phyloP scores from a whole-genome alignment of 2,888 invertebrate species.

The Margaritifera margaritifera region DNA sequence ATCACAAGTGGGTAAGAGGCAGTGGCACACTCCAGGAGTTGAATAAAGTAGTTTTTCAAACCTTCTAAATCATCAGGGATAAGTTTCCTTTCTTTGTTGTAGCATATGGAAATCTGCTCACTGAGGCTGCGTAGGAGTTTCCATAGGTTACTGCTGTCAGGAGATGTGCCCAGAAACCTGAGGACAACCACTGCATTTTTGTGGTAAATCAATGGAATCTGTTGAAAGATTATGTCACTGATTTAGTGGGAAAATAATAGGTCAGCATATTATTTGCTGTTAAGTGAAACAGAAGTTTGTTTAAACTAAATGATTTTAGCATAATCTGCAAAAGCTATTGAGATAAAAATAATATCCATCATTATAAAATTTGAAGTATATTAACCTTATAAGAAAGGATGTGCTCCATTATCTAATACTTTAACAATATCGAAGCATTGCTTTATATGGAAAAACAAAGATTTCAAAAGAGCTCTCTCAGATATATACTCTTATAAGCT shows the following conservation, averaged over 20 bases:
- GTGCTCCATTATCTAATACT: too few species aligned
- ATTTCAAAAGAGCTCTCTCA: too few species aligned
- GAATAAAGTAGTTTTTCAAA: constrained; percentile 49
- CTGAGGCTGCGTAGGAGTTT: constrained; percentile 55
- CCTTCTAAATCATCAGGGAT: constrained; percentile 53
- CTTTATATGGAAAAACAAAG: too few species aligned
- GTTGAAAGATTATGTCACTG: neutral
- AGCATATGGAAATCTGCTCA: constrained; percentile 52
- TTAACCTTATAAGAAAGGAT: too few species aligned
- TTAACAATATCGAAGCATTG: too few species aligned
- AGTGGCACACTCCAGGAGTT: constrained; percentile 41
- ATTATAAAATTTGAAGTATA: too few species aligned
- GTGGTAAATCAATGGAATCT: constrained; percentile 23
- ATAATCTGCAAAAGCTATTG: too few species aligned
- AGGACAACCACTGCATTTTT: constrained; percentile 40
- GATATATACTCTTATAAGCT: too few species aligned
- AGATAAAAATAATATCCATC: too few species aligned
- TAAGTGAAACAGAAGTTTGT: constrained; percentile 13
- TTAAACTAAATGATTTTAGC: too few species aligned
- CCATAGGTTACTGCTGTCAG: constrained; percentile 54
- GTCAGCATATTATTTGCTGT: neutral
- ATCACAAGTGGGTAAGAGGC: constrained; percentile 51
- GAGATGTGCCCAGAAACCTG: constrained; percentile 64
- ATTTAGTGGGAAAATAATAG: too few species aligned
- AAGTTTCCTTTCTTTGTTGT: constrained; percentile 25